Evolutionary conservation across 2,888 invertebrate genomes (phyloP).

Genomic region (Urechis unicinctus): DNA sequence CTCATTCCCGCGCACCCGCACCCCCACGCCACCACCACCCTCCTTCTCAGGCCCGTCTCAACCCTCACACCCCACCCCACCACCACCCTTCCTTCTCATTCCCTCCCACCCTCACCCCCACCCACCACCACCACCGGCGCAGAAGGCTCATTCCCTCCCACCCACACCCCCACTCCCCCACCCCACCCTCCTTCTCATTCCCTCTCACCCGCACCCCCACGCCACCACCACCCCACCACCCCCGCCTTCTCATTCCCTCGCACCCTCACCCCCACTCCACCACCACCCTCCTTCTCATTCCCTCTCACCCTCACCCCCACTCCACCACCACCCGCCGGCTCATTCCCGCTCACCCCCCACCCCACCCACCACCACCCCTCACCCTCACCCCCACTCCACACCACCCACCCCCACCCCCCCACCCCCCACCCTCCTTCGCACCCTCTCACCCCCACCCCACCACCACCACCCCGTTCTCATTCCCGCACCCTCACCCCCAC

Average conservation of each 20-base stretch:
- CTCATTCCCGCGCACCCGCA: background rate
- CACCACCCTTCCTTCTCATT: background rate
- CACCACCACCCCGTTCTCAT: conserved; percentile 50
- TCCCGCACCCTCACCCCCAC: background rate
- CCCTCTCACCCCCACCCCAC: conserved; percentile 63
- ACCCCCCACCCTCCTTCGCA: conserved; percentile 62
- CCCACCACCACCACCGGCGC: background rate
- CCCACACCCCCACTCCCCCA: background rate
- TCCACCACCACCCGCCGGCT: background rate
- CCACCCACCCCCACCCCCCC: background rate
- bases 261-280: background rate
- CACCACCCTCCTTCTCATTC: background rate
- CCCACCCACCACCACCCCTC: background rate
- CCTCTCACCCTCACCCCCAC: background rate
- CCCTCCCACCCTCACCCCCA: background rate
- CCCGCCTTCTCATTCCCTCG: conserved; percentile 62
- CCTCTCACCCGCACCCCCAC: background rate
- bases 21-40: background rate
- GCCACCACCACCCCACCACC: background rate
- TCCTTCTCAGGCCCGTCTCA: background rate
- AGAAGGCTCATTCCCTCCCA: background rate
- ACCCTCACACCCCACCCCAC: background rate
- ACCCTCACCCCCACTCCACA: background rate
- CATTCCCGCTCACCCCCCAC: background rate
- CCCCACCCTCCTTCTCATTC: background rate